These are phyloP conservation scores for Cantharis rufa DNA, from an alignment of 2,888 invertebrate genomes.

Conservation along the genomic window DNA sequence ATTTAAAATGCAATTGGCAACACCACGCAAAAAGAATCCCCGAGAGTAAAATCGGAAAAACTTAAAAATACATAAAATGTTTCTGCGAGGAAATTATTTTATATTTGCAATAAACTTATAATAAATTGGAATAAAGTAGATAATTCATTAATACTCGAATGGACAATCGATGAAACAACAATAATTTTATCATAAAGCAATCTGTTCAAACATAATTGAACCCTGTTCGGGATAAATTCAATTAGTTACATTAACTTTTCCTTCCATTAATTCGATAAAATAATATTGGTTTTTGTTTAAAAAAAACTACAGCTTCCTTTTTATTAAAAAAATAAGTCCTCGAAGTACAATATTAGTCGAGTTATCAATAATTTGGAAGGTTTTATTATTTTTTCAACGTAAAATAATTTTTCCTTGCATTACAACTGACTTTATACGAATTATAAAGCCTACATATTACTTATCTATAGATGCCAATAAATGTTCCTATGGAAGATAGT, in stretches of 20 bases:
- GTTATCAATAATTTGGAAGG: not conserved
- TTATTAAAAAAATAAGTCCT: not conserved
- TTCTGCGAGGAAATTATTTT: not conserved
- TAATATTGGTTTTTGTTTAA: not conserved
- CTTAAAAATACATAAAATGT: not conserved
- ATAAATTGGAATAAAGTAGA: not conserved
- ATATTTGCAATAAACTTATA: not conserved
- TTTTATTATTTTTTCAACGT: not conserved
- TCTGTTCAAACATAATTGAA: not conserved
- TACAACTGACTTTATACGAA: not conserved
- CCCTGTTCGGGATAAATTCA: not conserved
- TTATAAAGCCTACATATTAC: not conserved
- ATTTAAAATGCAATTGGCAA: not conserved
- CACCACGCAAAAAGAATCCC: not conserved
- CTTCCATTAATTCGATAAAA: not conserved
- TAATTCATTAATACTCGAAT: not conserved
- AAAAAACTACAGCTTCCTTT: not conserved
- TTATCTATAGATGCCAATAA: not conserved
- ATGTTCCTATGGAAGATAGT: not conserved
- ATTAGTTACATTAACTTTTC: not conserved
- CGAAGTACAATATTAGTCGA: not conserved
- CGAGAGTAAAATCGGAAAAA: not conserved
- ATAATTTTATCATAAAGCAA: not conserved
- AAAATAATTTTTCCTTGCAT: not conserved
- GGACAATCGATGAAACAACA: not conserved